Base-by-base conservation (phyloP, 2,113 vertebrate genomes). In the Phyllostomus discolor region DNA sequence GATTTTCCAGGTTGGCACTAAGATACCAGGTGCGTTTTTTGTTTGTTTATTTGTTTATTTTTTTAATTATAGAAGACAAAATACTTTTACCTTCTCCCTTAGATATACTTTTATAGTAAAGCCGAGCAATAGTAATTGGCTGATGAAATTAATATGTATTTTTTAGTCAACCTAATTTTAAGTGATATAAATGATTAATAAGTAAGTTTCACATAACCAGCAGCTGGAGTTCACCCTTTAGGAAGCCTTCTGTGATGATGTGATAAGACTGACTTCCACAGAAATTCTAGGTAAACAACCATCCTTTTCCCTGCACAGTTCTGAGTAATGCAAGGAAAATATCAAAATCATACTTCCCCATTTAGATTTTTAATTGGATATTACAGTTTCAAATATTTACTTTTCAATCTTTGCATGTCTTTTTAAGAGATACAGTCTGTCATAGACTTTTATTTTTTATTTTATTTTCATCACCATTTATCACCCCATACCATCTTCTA, bases 101-200 rank as follows among this genome's bases (percentile, higher is more conserved):
- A 10, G 19, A 41, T 97, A 0, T 64, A 92, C 66, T 92, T 98
- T 96, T 91, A 72, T 88, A 64, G 14, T 82, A 43, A 97, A 95
- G 89, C 0, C 17, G 96, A 66, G 41, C 5, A 95, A 91, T 31
- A 78, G 28, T 26, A 94, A 98, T 95, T 97, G 38, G 41, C 97
- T 96, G 59, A 97, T 94, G 81, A 96, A 98, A 96, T 94, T 83
- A 97, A 96, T 96, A 95, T 96, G 31, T 92, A 41, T 88, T 92
- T 95, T 98, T 97, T 67, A 97, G 90, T 2, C 48, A 41, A 90
- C 5, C 84, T 97, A 95, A 97, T 96, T 97, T 75, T 95, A 98
- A 94, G 28, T 95, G 97, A 96, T 97, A 96, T 95, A 97, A 97
- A 86, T 98, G 81, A 97, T 90, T 15, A 43, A 96, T 98, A 86